Evolutionary conservation across 2,797 vertebrate genomes (phyloP).

Genomic region (Manis javanica): DNA sequence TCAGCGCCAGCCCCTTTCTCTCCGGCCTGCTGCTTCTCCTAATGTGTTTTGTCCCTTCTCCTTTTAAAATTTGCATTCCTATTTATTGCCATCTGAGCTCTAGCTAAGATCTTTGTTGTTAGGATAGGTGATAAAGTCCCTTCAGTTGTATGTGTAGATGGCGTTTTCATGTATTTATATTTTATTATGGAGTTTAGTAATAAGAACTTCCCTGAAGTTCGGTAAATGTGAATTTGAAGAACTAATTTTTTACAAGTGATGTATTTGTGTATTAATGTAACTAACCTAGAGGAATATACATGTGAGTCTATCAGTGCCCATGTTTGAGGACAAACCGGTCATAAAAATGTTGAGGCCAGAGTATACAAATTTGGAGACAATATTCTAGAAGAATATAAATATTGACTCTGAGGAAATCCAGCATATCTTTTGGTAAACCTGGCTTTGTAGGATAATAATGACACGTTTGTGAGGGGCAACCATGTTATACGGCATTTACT

Average conservation of each 20-base stretch:
- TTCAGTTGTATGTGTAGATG: not conserved
- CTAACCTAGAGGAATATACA: not conserved
- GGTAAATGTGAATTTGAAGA: not conserved
- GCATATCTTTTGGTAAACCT: not conserved
- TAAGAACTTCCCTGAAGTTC: conserved; percentile 51
- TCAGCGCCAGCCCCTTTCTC: conserved; percentile 73
- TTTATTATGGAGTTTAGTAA: conserved; percentile 44
- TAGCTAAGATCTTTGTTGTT: conserved; percentile 52
- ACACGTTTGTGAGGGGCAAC: not conserved
- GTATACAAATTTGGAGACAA: not conserved
- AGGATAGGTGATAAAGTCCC: rapidly evolving
- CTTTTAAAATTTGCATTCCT: conserved; percentile 60
- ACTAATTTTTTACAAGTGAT: not conserved
- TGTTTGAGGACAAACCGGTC: rapidly evolving
- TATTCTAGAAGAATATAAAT: not conserved
- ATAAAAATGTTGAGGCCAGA: not conserved
- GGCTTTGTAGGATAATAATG: not conserved
- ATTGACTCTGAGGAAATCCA: not conserved
- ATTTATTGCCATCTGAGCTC: conserved; percentile 62
- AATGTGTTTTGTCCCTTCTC: not conserved
- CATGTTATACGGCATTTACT: not conserved
- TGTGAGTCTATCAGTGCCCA: rapidly evolving
- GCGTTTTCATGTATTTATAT: conserved; percentile 42
- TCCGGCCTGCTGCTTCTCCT: not conserved
- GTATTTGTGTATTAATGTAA: not conserved